Percentiles rank a stretch among this genome's conserved stretches.
Conservation (phyloP, 2,113 vertebrate species). For the Strix uralensis region DNA sequence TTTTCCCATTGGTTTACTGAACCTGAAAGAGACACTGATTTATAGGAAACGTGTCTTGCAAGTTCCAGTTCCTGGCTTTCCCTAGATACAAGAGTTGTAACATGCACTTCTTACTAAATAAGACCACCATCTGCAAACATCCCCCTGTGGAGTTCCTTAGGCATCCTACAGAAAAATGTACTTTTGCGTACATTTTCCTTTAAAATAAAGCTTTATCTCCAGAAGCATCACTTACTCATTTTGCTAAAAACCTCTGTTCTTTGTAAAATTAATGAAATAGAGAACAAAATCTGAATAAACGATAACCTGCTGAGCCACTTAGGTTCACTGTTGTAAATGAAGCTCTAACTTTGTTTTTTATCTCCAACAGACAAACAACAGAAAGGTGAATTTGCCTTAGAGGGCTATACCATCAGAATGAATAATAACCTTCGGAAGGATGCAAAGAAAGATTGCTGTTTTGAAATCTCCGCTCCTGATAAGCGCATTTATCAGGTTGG, state of each 20-base stretch:
- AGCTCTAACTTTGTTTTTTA: conserved; percentile 71
- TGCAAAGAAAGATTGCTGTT: conserved; percentile 95
- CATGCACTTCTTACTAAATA: conserved; percentile 34
- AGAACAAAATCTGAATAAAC: conserved; percentile 64
- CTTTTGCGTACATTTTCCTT: not conserved
- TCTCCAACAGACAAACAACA: conserved; percentile 93
- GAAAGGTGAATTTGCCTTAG: conserved; percentile 94
- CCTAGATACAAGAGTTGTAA: conserved; percentile 30
- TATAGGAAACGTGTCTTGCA: conserved; percentile 31
- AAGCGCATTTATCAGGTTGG: conserved; percentile 95
- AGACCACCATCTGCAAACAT: conserved; percentile 43
- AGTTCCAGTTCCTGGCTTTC: conserved; percentile 64
- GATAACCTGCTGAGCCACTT: conserved; percentile 50
- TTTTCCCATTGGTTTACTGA: conserved; percentile 39
- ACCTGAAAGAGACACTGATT: conserved; percentile 51
- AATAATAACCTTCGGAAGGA: conserved; percentile 91
- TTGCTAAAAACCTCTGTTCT: conserved; percentile 32
- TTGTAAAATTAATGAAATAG: conserved; percentile 49
- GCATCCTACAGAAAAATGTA: conserved; percentile 17
- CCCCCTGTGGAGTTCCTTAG: conserved; percentile 3
- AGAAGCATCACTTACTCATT: conserved; percentile 25
- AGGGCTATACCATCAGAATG: conserved; percentile 90
- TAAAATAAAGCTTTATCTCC: conserved; percentile 38
- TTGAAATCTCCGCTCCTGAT: conserved; percentile 94
- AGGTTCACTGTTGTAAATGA: conserved; percentile 52